Evolutionary conservation across 1,140 invertebrate species (phyloP), one percentile per base, ranked within the genome.

Genomic region (Carposina sasakii): DNA sequence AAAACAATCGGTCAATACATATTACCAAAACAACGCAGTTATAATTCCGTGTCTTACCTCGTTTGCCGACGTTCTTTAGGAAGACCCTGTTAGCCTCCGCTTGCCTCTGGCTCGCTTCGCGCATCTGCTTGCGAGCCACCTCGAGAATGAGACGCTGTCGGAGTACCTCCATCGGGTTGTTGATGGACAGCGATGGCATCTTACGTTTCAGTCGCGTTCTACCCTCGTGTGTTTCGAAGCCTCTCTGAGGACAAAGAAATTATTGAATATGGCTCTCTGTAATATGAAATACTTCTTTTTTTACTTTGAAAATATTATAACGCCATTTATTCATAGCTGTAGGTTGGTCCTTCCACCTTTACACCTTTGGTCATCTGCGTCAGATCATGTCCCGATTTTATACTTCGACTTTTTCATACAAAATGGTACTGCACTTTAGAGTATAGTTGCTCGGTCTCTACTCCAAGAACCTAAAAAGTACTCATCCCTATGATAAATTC

Each of bases 131-230:
- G 62, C 92, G 87, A 19, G 91, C 90, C 40, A 93, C 90, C 81
- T 93, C 92, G 42, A 93, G 75, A 26, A 93, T 75, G 47, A 94
- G 85, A 59, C 91, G 85, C 71, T 92, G 90, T 41, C 92, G 88
- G 2, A 94, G 86, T 23, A 93, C 91, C 72, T 93, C 91, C 86
- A 93, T 86, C 6, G 92, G 91, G 79, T 92, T 92, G 60, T 91
- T 91, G 71, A 94, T 92, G 34, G 92, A 93, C 30, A 94, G 85
- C 31, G 91, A 92, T 21, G 90, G 90, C 71, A 88, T 88, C 73
- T 87, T 88, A 54, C 88, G 87, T 63, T 89, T 89, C 47, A 74
- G 61, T 28, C 79, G 74, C 21, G 68, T 54, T 42, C 69, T 70
- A n/a, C 63, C 60, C 42, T 75, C 72, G 33, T 59, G 67, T 6